These are phyloP conservation scores for Paracentrotus lividus DNA, from an alignment of 53 echinoderm and acorn worm species.

Conservation along the genomic window DNA sequence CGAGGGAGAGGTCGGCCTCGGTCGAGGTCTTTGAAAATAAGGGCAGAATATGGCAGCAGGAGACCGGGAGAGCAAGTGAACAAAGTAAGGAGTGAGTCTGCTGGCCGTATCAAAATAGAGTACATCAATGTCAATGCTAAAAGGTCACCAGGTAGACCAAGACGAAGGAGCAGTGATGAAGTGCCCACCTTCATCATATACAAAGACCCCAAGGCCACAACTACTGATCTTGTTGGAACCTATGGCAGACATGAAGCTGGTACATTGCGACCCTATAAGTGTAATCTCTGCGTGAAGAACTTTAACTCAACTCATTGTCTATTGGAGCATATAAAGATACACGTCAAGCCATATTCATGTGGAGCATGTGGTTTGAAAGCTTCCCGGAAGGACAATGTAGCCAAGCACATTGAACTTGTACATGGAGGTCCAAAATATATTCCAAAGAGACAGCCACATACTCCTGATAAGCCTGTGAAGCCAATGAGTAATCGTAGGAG, in stretches of 20 bases:
- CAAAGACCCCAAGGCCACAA: constrained; percentile 91
- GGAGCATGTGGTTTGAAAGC: constrained; percentile 89
- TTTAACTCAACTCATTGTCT: constrained; percentile 95
- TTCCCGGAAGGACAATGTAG: constrained; percentile 95
- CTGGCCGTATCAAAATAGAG: constrained; percentile 62
- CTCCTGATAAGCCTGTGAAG: not conserved
- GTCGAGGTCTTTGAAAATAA: constrained; percentile 40
- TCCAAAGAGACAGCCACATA: constrained; percentile 78
- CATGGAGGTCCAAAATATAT: constrained; percentile 93
- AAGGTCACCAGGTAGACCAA: constrained; percentile 55
- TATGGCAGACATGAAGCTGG: constrained; percentile 79
- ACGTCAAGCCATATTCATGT: constrained; percentile 95
- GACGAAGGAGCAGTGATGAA: constrained; percentile 74
- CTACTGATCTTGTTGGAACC: constrained; percentile 81
- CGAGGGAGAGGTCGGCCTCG: constrained; percentile 11
- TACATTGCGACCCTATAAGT: constrained; percentile 83
- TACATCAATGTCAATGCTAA: constrained; percentile 53
- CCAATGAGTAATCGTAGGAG: constrained; percentile 54
- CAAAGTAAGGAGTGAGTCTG: constrained; percentile 37
- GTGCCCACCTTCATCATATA: constrained; percentile 65
- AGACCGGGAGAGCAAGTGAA: constrained; percentile 18
- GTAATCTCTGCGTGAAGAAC: constrained; percentile 89
- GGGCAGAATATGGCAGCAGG: constrained; percentile 67
- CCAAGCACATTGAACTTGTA: constrained; percentile 91
- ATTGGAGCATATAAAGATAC: constrained; percentile 97